Conservation (phyloP, 2,797 vertebrate genomes). For the Manis crassicaudata region DNA sequence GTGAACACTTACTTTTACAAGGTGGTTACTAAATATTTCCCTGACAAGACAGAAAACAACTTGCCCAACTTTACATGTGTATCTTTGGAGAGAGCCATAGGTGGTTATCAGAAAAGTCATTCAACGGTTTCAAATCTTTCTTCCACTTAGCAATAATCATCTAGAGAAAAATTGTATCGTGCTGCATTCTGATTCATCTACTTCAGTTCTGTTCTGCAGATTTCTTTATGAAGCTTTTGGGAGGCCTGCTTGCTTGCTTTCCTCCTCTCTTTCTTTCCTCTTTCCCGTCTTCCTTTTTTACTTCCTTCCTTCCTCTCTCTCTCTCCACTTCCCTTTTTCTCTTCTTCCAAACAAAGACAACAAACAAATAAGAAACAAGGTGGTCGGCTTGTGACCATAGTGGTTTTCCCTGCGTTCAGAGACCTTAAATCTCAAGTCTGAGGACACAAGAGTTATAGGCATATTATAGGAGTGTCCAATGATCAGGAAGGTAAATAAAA, state of each 20-base stretch:
- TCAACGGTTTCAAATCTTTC: constrained; percentile 58
- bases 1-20: constrained; percentile 67
- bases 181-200: constrained; percentile 13
- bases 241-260: background rate
- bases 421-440: constrained; percentile 59
- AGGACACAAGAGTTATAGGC: constrained; percentile 52
- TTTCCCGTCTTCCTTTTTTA: too few species aligned
- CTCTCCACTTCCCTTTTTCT: background rate
- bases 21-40: constrained; percentile 75
- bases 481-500: constrained; percentile 60
- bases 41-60: constrained; percentile 74
- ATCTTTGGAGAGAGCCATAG: constrained; percentile 55
- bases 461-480: background rate
- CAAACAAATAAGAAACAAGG: background rate
- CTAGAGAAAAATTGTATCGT: constrained; percentile 46
- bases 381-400: background rate
- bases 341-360: background rate
- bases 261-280: background rate
- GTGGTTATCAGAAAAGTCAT: constrained; percentile 63
- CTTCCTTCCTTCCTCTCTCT: background rate
- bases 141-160: constrained; percentile 57
- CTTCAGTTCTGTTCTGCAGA: constrained; percentile 16
- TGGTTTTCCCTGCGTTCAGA: constrained; percentile 36
- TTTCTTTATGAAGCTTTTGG: constrained; percentile 45
- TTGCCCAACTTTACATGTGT: constrained; percentile 66